Evolutionary conservation across 2,797 vertebrate genomes (phyloP), one percentile per base, ranked within the genome.

Genomic region (Esox lucius): DNA sequence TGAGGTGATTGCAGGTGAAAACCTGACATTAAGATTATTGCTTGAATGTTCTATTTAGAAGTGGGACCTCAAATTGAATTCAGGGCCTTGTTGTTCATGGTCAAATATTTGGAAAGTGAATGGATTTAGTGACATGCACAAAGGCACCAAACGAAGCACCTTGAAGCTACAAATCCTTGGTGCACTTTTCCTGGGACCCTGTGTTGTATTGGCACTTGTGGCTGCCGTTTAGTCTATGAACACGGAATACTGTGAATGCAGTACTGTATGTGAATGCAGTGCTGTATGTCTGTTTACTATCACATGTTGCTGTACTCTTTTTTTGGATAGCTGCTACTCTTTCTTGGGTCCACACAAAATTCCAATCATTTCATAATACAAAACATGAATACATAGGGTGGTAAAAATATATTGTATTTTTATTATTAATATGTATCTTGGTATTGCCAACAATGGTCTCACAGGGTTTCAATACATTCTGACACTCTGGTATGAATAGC

Each of bases 1-100:
- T 12, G 56, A 15, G 31, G 51, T 61, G 48, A 71, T 2, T n/a
- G 71, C 74, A 74, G 68, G 80, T 72, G 71, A 73, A 56, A 76
- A 72, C 71, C 33, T 72, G 46, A 76, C 75, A 74, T 75, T 79
- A 33, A 77, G 59, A 77, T 72, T 76, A 75, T 75, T 68, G 75
- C 59, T 70, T 73, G 28, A 64, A 61, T 6, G 73, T 24, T 68
- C 56, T 70, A 66, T 72, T 80, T 77, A 72, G 24, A 73, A 64
- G 65, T 73, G 66, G 49, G 24, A 42, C 19, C 2, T 75, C 31
- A 72, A 79, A 77, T 69, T 68, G 73, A 73, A 67, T 76, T 59
- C 39, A 31, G 35, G 71, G 24, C 33, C 22, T 33, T 22, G 5
- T 2, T 35, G 5, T 61, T 53, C 62, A 31, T 19, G 56, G 28